phyloP scores from a whole-genome alignment of 2,113 vertebrate species.

The Edolisoma coerulescens region DNA sequence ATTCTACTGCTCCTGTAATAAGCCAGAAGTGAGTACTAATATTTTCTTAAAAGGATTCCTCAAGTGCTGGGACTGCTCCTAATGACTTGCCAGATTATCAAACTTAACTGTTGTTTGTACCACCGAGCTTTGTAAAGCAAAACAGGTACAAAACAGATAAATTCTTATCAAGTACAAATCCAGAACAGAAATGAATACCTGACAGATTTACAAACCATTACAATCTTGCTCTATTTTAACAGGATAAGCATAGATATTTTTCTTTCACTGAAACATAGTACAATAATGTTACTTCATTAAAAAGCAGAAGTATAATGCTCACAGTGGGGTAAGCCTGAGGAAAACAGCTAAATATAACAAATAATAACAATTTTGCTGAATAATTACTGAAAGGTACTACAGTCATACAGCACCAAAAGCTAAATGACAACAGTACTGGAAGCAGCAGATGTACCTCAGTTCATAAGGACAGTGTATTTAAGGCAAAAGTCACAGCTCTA shows the following conservation, averaged over 20 bases:
- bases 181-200: background rate
- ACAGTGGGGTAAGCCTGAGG: too few relatives aligned
- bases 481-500: background rate
- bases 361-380: background rate
- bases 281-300: background rate
- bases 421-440: background rate
- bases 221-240: background rate
- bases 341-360: background rate
- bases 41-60: background rate
- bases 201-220: background rate
- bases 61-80: background rate
- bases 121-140: background rate
- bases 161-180: background rate
- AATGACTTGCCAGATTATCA: background rate
- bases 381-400: background rate
- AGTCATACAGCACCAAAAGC: background rate
- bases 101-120: background rate
- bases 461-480: background rate
- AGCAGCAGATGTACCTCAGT: background rate
- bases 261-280: background rate
- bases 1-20: background rate
- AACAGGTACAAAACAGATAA: too few relatives aligned
- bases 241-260: background rate
- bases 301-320: background rate
- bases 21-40: background rate